Evolutionary conservation across 2,888 invertebrate genomes (phyloP).

Genomic region (Helobdella robusta): DNA sequence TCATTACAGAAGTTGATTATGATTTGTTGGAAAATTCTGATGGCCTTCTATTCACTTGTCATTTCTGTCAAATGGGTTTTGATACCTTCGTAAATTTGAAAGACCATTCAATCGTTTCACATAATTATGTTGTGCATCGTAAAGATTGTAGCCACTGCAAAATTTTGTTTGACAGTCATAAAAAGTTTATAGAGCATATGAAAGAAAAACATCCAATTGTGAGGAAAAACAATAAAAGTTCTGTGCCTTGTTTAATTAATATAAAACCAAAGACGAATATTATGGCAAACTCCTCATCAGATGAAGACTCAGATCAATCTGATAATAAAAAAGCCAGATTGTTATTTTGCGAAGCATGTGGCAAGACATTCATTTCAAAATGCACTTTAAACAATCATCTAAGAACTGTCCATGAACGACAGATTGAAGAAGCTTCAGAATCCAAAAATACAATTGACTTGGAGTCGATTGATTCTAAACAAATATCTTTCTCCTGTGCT

Average conservation of each 20-base stretch:
- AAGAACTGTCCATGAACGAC: background rate
- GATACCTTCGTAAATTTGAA: conserved; percentile 18
- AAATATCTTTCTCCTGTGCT: background rate
- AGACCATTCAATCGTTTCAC: conserved; percentile 6
- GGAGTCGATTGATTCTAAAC: background rate
- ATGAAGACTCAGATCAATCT: background rate
- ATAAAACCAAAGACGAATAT: background rate
- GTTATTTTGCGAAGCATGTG: conserved; percentile 5
- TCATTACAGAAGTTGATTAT: background rate
- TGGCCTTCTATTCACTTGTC: conserved; percentile 7
- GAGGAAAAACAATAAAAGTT: background rate
- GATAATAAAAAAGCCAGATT: background rate
- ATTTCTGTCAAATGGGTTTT: background rate
- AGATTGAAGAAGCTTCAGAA: too few relatives aligned
- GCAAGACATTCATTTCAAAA: conserved; percentile 1
- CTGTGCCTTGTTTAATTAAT: too few relatives aligned
- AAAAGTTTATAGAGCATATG: conserved; percentile 12
- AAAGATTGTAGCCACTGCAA: conserved; percentile 18
- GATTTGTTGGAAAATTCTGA: background rate
- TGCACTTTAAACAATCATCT: background rate
- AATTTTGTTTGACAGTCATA: background rate
- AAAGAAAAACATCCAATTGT: conserved; percentile 8
- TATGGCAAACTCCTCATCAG: background rate
- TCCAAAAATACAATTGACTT: background rate
- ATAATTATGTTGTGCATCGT: conserved; percentile 1